Conservation (phyloP, 2,888 invertebrate species). For the Osmoderma eremita region DNA sequence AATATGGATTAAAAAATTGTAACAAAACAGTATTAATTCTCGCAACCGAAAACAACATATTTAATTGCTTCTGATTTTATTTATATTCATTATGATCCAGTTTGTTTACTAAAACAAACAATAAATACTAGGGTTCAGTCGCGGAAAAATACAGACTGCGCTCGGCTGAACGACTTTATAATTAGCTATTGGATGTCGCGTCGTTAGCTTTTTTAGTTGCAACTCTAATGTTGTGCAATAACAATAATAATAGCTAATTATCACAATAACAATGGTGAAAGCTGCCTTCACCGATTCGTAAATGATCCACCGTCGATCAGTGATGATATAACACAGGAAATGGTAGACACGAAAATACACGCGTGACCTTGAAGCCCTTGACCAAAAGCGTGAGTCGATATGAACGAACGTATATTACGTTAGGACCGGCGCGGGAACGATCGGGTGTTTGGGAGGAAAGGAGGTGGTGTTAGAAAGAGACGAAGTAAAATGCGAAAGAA, state of each 20-base stretch:
- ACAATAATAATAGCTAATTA: slow-evolving; percentile 5
- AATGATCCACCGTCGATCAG: neutral
- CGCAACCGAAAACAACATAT: too few relatives aligned
- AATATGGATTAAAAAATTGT: too few relatives aligned
- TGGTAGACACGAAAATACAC: slow-evolving; percentile 37
- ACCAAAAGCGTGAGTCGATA: slow-evolving; percentile 58
- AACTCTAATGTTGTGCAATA: neutral
- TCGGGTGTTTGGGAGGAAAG: slow-evolving; percentile 41
- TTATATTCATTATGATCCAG: too few relatives aligned
- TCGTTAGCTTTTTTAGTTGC: too few relatives aligned
- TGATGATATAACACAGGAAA: slow-evolving; percentile 41
- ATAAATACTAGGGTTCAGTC: too few relatives aligned
- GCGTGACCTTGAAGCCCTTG: slow-evolving; percentile 61
- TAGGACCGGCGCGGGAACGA: slow-evolving; percentile 31
- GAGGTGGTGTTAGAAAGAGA: slow-evolving; percentile 37
- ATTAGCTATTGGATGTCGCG: too few relatives aligned
- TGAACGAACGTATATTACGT: slow-evolving; percentile 25
- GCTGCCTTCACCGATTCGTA: slow-evolving; percentile 3
- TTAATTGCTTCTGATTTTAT: too few relatives aligned
- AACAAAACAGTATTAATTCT: too few relatives aligned
- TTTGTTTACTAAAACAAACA: too few relatives aligned
- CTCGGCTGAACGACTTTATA: too few relatives aligned
- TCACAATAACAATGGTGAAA: neutral
- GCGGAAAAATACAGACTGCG: too few relatives aligned
- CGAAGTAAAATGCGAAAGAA: neutral